Base-by-base conservation (phyloP, 2,797 vertebrate genomes). In the Xenopus petersii region DNA sequence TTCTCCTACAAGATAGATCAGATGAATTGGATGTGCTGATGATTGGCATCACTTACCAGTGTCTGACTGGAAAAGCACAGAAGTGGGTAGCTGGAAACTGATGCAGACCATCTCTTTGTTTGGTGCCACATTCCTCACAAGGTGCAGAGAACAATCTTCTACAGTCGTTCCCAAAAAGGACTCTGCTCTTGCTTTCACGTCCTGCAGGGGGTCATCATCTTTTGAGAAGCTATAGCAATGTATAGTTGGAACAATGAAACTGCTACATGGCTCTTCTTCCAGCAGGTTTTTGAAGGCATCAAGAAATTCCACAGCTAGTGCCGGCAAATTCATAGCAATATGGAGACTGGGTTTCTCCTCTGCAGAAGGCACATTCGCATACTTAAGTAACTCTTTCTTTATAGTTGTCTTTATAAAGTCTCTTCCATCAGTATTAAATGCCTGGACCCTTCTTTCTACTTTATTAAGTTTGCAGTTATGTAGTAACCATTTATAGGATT, bases 101-200 rank as follows among this genome's bases (percentile, higher is more conserved):
- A 98, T 87, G 80, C 98, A 98, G 87, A 98, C 86, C 97, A 99
- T 99, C 75, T 98, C 94, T 87, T 99, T 99, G 87, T 94, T 96
- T 0, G 98, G 98, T 0, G 98, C 93, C 48, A 99, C 97, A 0
- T 98, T 97, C 59, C 98, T 93, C 68, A 99, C 98, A 73, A 88
- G 88, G 82, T 95, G 91, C 3, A 95, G 85, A 0, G 94, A 92
- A 77, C 92, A 95, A 10, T 70, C 76, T 10, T 89, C 87, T 75
- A 99, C 74, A 8, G 91, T 88, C 64, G 87, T 75, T 9, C 93
- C 93, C 16, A 99, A 83, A 2, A 79, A 83, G 17, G 82, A 79
- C 64, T 93, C 96, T 0, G 93, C 95, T 79, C 84, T 87, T 51
- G 88, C 86, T 77, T 89, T 86, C 67, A 96, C 81, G 21, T 98